These are phyloP conservation scores for Willowsia nigromaculata DNA, from an alignment of 2,888 invertebrate genomes.

Conservation along the genomic window DNA sequence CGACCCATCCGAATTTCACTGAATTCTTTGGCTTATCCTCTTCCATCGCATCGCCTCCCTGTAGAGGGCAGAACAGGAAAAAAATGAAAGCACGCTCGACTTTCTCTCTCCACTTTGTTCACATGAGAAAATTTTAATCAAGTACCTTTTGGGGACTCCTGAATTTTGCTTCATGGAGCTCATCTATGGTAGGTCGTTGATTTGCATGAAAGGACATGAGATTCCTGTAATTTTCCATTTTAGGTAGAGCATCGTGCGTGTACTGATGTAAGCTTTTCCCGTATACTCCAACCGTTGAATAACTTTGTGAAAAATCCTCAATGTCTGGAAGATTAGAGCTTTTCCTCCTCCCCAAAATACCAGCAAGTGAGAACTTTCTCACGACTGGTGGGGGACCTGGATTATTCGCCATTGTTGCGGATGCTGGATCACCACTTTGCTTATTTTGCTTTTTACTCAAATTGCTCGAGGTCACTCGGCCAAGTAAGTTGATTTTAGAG, in stretches of 20 bases:
- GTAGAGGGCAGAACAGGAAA: conserved; percentile 40
- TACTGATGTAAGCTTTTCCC: conserved; percentile 80
- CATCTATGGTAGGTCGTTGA: conserved; percentile 91
- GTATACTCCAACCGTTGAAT: conserved; percentile 75
- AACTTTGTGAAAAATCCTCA: conserved; percentile 66
- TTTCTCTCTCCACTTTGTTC: conserved; percentile 53
- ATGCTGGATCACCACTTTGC: neutral
- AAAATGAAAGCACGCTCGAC: conserved; percentile 2
- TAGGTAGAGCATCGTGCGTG: conserved; percentile 86
- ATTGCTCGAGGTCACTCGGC: neutral
- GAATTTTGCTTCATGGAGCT: conserved; percentile 85
- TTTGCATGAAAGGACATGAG: conserved; percentile 85
- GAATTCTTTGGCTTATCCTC: conserved; percentile 75
- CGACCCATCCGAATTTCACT: conserved; percentile 94
- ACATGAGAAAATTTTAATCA: neutral
- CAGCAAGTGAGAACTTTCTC: conserved; percentile 68
- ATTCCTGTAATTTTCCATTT: conserved; percentile 91
- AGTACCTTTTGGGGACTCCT: conserved; percentile 47
- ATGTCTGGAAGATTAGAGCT: conserved; percentile 73
- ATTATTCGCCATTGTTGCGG: conserved; percentile 18
- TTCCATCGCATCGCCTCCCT: conserved; percentile 77
- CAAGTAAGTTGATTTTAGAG: conserved; percentile 38
- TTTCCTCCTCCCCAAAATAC: conserved; percentile 68
- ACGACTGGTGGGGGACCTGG: conserved; percentile 47
- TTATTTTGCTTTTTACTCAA: neutral